phyloP scores from a whole-genome alignment of 2,888 invertebrate species.

The Pollenia griseotomentosa region DNA sequence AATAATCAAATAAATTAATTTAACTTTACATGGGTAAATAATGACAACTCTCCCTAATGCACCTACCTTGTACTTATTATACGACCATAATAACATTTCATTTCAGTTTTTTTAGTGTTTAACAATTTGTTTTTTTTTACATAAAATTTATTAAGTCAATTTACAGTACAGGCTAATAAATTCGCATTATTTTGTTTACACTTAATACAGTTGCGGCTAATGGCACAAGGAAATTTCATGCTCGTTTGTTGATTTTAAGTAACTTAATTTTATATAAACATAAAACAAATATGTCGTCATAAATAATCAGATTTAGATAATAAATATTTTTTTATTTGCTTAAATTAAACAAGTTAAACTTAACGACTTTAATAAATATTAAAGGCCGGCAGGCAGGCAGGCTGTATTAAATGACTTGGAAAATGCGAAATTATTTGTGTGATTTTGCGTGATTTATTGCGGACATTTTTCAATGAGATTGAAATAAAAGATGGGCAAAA shows the following conservation, averaged over 20 bases:
- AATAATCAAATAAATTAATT: too few relatives aligned
- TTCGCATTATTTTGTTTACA: neutral
- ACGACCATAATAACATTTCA: too few relatives aligned
- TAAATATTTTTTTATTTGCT: neutral
- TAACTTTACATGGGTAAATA: too few relatives aligned
- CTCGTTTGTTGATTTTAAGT: neutral
- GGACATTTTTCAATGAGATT: too few relatives aligned
- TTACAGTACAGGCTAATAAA: neutral
- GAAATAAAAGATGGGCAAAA: too few relatives aligned
- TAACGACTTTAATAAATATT: neutral
- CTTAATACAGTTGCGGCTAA: neutral
- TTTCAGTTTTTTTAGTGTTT: neutral
- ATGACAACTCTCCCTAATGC: too few relatives aligned
- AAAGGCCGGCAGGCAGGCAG: too few relatives aligned
- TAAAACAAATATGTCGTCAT: neutral
- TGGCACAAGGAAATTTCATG: neutral
- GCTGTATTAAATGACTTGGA: too few relatives aligned
- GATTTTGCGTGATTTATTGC: too few relatives aligned
- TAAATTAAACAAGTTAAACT: neutral
- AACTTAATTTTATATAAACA: neutral
- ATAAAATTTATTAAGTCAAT: neutral
- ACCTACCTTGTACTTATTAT: too few relatives aligned
- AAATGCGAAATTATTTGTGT: too few relatives aligned
- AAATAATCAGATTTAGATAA: neutral
- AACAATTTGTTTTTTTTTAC: neutral